These are phyloP conservation scores for Agrotis clavis DNA, from an alignment of 2,888 invertebrate species.

Conservation along the genomic window DNA sequence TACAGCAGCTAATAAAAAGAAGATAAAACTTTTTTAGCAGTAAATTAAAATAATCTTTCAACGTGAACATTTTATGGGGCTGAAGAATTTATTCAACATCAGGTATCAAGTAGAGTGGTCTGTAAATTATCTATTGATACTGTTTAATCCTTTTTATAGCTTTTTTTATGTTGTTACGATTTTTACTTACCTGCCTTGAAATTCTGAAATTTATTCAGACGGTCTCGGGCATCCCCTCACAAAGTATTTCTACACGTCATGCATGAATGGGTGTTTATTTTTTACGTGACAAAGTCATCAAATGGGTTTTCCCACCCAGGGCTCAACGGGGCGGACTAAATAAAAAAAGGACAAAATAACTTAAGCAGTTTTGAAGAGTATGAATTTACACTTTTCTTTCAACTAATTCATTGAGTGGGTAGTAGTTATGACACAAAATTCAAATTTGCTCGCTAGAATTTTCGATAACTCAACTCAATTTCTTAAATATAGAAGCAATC, in stretches of 20 bases:
- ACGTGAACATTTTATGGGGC: constrained; percentile 55
- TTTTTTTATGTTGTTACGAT: constrained; percentile 35
- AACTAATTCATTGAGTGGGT: too few relatives aligned
- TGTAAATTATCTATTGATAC: constrained; percentile 65
- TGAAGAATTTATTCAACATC: constrained; percentile 60
- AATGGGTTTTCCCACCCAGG: too few relatives aligned
- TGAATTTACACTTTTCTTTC: too few relatives aligned
- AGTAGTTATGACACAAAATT: too few relatives aligned
- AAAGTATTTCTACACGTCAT: neutral
- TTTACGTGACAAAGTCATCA: too few relatives aligned
- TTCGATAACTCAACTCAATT: neutral
- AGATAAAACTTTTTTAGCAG: constrained; percentile 58
- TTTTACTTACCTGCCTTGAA: neutral
- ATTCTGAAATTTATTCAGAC: neutral
- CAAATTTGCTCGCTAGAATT: too few relatives aligned
- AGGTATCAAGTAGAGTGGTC: constrained; percentile 59
- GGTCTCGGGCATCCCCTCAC: neutral
- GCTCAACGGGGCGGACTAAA: too few relatives aligned
- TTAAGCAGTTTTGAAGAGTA: too few relatives aligned
- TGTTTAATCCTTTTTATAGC: constrained; percentile 52
- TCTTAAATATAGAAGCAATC: neutral
- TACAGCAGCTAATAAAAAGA: constrained; percentile 14
- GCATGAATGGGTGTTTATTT: too few relatives aligned
- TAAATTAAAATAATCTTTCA: constrained; percentile 67
- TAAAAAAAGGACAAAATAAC: too few relatives aligned